Evolutionary conservation across 1,140 invertebrate species (phyloP).

Genomic region (Rhopalosiphum maidis): DNA sequence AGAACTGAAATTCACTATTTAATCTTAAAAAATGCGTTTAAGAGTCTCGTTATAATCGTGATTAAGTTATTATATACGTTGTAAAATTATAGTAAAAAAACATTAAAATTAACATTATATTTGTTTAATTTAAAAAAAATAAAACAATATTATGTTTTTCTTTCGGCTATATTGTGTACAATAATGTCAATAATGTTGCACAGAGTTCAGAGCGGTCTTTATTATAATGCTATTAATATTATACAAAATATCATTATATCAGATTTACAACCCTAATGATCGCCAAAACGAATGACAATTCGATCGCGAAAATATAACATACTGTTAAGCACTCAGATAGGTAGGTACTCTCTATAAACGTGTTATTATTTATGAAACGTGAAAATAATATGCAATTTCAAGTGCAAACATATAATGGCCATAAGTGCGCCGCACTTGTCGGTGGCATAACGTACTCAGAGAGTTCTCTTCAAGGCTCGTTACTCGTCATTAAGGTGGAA

Average conservation of each 20-base stretch:
- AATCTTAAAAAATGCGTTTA: too few species aligned
- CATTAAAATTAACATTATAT: background rate
- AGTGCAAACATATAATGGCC: background rate
- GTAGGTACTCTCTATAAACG: background rate
- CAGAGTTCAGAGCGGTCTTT: background rate
- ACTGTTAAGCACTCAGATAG: background rate
- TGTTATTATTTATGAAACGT: background rate
- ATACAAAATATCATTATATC: background rate
- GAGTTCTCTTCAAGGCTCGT: background rate
- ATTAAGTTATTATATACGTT: background rate
- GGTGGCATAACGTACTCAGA: background rate
- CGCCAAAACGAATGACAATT: background rate
- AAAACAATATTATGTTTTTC: background rate
- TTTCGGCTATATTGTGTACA: too few species aligned
- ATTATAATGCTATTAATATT: background rate
- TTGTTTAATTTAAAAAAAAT: background rate
- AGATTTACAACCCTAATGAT: background rate
- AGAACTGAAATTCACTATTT: too few species aligned
- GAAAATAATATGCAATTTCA: background rate
- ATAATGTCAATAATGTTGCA: background rate
- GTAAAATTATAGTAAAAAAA: background rate
- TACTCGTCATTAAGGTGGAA: background rate
- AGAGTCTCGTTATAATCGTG: background rate
- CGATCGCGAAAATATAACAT: background rate
- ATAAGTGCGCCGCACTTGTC: background rate